Base-by-base conservation (phyloP, 2,113 vertebrate species). In the Marmota monax region DNA sequence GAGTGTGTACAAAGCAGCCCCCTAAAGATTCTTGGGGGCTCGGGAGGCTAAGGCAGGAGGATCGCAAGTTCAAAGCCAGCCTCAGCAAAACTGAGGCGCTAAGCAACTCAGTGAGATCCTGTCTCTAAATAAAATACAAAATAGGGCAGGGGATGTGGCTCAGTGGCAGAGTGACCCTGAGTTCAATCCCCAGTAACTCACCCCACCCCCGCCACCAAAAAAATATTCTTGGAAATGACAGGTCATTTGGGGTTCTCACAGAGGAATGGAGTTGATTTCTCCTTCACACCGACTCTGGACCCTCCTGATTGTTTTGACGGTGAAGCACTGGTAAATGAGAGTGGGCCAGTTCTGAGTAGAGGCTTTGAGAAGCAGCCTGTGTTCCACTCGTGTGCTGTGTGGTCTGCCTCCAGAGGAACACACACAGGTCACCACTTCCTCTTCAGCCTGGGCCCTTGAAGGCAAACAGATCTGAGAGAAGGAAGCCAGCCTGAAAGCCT, bases 191-290 rank as follows among this genome's bases (percentile, higher is more conserved):
- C 51, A 53, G 51, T 53, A 53, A 51, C 51, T 16, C 51, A n/a
- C 14, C 51, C 51, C 51, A 2, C 14, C 12, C 0, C 48, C 48
- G 0, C 10, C 10, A 51, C 9, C 0, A 51, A 53, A 16, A 53
- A 51, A 17, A 53, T 3, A 53, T 53, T 53, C 51, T 23, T 42
- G 85, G 48, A 78, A 83, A 80, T 16, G 25, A 42, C 51, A 61
- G 18, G 67, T 70, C 45, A 39, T 34, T 39, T 45, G 45, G 69
- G 39, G 12, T 69, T 87, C 18, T 74, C 17, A 25, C 0, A 48
- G 56, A 23, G 32, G 23, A 2, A 13, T 61, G 13, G 42, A 6
- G 42, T 3, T 83, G 69, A 23, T 82, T 22, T 90, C n/a, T 86
- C 17, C 23, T 32, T 82, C 14, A 37, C 27, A 42, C 22, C 34